These are phyloP conservation scores for Panagrolaimus sp. DNA, from an alignment of 1,140 invertebrate genomes.

Conservation along the genomic window DNA sequence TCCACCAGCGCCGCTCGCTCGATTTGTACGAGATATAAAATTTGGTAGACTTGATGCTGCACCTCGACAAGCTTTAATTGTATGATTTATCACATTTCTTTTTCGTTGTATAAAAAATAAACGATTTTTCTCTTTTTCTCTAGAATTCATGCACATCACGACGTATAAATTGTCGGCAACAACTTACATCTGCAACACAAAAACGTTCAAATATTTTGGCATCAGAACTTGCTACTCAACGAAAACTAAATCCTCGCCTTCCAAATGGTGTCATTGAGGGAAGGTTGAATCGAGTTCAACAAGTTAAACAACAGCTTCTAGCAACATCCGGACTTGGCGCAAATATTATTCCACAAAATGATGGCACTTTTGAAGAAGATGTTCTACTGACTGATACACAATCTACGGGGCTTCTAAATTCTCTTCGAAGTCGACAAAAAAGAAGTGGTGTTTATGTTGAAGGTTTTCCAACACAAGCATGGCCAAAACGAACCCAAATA, in stretches of 20 bases:
- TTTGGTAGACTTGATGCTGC: background rate
- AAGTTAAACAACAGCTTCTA: background rate
- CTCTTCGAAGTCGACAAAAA: background rate
- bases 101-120: background rate
- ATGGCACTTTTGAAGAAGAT: constrained; percentile 47
- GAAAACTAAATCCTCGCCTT: background rate
- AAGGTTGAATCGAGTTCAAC: background rate
- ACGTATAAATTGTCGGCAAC: background rate
- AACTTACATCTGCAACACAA: background rate
- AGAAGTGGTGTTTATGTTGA: constrained; percentile 12
- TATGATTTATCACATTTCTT: constrained; percentile 11
- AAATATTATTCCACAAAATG: constrained; percentile 30
- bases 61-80: background rate
- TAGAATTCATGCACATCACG: constrained; percentile 7
- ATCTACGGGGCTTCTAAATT: constrained; percentile 28
- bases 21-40: background rate
- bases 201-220: background rate
- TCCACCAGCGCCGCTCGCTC: background rate
- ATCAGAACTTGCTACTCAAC: background rate
- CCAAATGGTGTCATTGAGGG: background rate
- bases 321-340: background rate
- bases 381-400: constrained; percentile 42
- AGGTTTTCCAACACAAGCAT: constrained; percentile 38
- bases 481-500: constrained; percentile 36
- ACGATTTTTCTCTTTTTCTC: background rate